These are phyloP conservation scores for Eremobia ochroleuca DNA, from an alignment of 2,888 invertebrate species.

Conservation along the genomic window DNA sequence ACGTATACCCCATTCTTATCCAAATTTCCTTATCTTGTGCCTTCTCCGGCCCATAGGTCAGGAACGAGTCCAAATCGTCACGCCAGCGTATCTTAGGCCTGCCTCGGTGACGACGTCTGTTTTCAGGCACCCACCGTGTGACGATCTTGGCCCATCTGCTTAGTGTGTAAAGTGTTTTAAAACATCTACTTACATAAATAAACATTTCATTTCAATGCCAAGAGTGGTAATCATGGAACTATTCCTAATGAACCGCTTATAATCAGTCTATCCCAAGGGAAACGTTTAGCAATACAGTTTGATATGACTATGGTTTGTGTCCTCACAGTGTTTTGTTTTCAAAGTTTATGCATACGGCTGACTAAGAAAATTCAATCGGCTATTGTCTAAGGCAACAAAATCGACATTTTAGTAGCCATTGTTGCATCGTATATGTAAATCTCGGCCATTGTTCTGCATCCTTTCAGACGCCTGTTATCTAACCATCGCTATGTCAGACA, in stretches of 20 bases:
- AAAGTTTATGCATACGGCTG: conserved; percentile 1
- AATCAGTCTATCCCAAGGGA: neutral
- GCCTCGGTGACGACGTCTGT: too few relatives aligned
- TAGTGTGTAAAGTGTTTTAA: too few relatives aligned
- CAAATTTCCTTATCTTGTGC: too few relatives aligned
- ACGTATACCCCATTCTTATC: too few relatives aligned
- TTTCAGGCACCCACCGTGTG: too few relatives aligned
- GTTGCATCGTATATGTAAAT: conserved; percentile 67
- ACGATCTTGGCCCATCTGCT: too few relatives aligned
- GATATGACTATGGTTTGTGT: conserved; percentile 2
- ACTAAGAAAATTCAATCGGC: conserved; percentile 31
- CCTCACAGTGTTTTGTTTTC: conserved; percentile 12
- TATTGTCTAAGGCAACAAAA: conserved; percentile 47
- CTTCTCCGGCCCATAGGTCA: too few relatives aligned
- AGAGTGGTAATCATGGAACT: neutral
- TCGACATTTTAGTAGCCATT: conserved; percentile 39
- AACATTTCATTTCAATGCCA: neutral
- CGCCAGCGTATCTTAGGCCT: too few relatives aligned
- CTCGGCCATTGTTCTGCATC: conserved; percentile 64
- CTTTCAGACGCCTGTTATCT: conserved; percentile 61
- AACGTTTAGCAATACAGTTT: conserved; percentile 12
- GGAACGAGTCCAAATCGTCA: too few relatives aligned
- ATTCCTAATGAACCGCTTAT: neutral
- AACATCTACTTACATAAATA: neutral
- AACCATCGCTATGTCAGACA: conserved; percentile 53